A percentile compares a stretch with the other conserved stretches of the same genome.
Conservation (phyloP, 2,797 vertebrate genomes). For the Chaetophractus vellerosus region DNA sequence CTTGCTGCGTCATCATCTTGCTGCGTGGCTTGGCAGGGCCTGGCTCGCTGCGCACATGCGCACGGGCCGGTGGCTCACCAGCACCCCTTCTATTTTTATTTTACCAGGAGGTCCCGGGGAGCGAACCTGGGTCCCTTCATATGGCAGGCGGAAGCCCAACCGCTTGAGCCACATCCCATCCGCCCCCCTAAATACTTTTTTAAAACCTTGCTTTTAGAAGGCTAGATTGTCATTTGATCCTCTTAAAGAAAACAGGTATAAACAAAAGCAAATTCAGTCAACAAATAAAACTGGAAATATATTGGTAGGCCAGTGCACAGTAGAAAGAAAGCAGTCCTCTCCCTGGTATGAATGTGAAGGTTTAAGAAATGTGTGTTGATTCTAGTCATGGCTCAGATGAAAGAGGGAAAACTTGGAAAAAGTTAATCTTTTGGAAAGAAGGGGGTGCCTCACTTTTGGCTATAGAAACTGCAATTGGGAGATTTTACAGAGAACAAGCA, state of each 20-base stretch:
- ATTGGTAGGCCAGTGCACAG: background rate
- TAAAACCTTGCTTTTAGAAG: background rate
- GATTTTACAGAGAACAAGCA: slow-evolving; percentile 20
- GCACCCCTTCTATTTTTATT: too few species aligned
- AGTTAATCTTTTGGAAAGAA: slow-evolving; percentile 11
- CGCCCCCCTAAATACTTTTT: background rate
- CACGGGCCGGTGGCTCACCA: too few species aligned
- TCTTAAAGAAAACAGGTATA: slow-evolving; percentile 43
- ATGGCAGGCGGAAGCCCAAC: too few species aligned
- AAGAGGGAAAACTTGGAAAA: background rate
- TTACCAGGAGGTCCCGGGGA: too few species aligned
- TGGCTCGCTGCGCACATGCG: too few species aligned
- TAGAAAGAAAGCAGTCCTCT: background rate
- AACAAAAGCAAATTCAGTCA: background rate
- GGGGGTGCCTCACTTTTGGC: background rate
- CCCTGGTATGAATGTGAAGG: background rate
- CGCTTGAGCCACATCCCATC: too few species aligned
- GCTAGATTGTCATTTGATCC: background rate
- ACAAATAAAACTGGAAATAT: background rate
- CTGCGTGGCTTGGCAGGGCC: too few species aligned
- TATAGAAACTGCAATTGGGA: background rate
- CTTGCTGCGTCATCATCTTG: too few species aligned
- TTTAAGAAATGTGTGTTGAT: background rate
- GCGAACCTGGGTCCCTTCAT: too few species aligned
- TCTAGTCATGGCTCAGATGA: background rate